Base-by-base conservation (phyloP, 2,888 invertebrate genomes). In the Lamproptera curius region DNA sequence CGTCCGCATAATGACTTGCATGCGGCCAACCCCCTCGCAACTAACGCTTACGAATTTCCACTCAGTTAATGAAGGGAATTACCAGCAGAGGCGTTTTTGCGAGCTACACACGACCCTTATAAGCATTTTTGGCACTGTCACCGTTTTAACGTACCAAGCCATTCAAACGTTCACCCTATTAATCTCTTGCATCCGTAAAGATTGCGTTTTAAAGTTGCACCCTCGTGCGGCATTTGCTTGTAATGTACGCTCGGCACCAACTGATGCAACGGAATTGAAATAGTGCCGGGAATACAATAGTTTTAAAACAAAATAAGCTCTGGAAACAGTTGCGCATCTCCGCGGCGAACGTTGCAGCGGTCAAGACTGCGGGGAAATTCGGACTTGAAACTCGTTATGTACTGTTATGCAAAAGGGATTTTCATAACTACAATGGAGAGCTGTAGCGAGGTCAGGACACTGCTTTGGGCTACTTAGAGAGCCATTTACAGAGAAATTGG, bases 1-100 rank as follows among this genome's bases (percentile, higher is more conserved):
- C 78, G 78, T 82, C 79, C 76, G 73, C 79, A 81, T 83, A 84
- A 84, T 85, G 82, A 85, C 83, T 83, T 82, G 80, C 81, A 84
- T 79, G 73, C 68, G 76, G 72, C 72, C 66, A 67, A 70, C 73
- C 70, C 66, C 69, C 67, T 63, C 62, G 69, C 61, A 75, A 81
- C 80, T 81, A 79, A 79, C 69, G 73, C 69, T 63, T 63, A 70
- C 81, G 80, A 82, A 86, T 83, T 79, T 73, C 70, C 63, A 67
- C 70, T 63, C 62, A 71, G 70, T 74, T 78, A 80, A 81, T 81
- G 73, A 76, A 80, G 72, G 75, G 66, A 70, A 74, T 80, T 75
- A 73, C 69, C 67, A 58, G 59, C 67, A 70, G 66, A 65, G 60
- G 71, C 59, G 76, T 59, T 83, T 84, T 82, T 83, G 81, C 72